Evolutionary conservation across 1,140 invertebrate genomes (phyloP).

Genomic region (Habropoda laboriosa): DNA sequence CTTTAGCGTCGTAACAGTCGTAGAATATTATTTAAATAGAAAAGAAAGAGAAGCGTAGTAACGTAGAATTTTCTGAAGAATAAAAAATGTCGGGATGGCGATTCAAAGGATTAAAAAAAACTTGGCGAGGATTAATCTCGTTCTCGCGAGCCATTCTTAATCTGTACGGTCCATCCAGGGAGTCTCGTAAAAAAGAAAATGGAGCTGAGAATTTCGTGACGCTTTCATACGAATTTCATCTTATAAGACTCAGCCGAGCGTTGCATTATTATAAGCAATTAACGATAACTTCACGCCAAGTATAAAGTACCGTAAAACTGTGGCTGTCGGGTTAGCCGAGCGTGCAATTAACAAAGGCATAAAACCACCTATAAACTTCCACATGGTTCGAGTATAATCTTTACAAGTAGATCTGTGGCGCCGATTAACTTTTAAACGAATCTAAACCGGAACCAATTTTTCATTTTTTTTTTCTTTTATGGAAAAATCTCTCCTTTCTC

Average conservation of each 20-base stretch:
- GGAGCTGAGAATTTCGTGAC: constrained; percentile 14
- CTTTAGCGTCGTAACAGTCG: too few relatives aligned
- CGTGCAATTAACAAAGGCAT: constrained; percentile 29
- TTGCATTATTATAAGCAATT: constrained; percentile 51
- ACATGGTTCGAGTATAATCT: constrained; percentile 25
- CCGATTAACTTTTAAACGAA: constrained; percentile 20
- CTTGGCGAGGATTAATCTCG: not conserved
- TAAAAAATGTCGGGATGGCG: not conserved
- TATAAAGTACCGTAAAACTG: constrained; percentile 53
- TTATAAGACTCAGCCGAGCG: not conserved
- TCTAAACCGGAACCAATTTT: not conserved
- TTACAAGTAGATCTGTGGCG: not conserved
- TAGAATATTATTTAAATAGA: too few relatives aligned
- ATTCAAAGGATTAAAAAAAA: not conserved
- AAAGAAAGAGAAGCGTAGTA: too few relatives aligned
- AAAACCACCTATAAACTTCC: constrained; percentile 16
- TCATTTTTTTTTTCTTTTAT: too few relatives aligned
- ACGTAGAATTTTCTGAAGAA: not conserved
- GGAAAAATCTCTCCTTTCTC: too few relatives aligned
- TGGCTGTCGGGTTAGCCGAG: not conserved
- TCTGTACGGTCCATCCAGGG: not conserved
- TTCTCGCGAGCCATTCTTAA: not conserved
- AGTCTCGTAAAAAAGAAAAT: not conserved
- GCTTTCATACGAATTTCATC: constrained; percentile 14
- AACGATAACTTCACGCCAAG: constrained; percentile 47